A percentile compares a stretch with the other conserved stretches of the same genome.
Evolutionary conservation across 2,113 vertebrate species (phyloP).

Genomic region (Cichladusa arquata): DNA sequence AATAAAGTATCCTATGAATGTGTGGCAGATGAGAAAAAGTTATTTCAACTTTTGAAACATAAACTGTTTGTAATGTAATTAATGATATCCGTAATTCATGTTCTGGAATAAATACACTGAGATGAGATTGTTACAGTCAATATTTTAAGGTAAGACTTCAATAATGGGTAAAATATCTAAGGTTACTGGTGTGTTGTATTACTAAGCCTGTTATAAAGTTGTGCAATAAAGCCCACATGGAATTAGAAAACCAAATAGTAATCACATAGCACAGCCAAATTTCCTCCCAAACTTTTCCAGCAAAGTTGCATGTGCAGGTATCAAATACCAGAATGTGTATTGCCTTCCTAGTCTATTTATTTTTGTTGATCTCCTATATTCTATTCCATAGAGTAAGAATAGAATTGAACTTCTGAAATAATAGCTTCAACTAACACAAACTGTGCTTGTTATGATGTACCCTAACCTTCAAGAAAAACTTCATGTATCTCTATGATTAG

Average conservation of each 20-base stretch:
- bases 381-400: background rate
- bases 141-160: background rate
- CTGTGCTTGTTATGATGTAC: background rate
- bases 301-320: background rate
- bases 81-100: background rate
- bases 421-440: background rate
- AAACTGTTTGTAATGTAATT: conserved; percentile 6
- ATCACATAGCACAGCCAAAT: background rate
- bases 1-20: background rate
- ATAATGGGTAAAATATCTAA: background rate
- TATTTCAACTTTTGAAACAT: conserved; percentile 6
- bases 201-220: background rate
- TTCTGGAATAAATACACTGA: background rate
- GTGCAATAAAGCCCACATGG: background rate
- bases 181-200: background rate
- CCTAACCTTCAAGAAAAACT: background rate
- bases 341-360: background rate
- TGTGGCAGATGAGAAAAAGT: background rate
- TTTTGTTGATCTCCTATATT: background rate
- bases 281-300: background rate
- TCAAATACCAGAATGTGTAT: background rate
- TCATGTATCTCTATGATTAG: background rate
- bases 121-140: background rate
- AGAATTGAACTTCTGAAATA: background rate
- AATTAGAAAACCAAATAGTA: background rate